Conservation (phyloP, 92 coral and sea anemone species). For the Actinostola sp. region DNA sequence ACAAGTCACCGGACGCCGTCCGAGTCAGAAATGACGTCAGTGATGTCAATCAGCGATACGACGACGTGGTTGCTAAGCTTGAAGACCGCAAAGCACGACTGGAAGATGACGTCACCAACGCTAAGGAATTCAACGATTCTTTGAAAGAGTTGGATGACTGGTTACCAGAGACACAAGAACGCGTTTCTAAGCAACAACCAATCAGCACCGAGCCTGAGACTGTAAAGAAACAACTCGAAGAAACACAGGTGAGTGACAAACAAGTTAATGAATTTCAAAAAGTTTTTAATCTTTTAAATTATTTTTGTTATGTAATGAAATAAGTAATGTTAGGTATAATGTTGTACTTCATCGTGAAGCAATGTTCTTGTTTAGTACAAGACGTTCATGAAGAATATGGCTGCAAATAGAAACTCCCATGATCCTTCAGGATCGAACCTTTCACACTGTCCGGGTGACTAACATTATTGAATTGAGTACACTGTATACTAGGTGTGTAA, state of each 20-base stretch:
- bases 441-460: no score
- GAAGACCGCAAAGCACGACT: slow-evolving; percentile 73
- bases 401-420: no score
- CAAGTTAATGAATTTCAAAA: background rate
- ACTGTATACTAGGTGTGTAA: no score
- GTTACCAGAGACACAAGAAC: slow-evolving; percentile 83
- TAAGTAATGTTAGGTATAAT: no score
- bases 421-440: no score
- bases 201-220: slow-evolving; percentile 97
- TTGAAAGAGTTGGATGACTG: slow-evolving; percentile 82
- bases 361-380: no score
- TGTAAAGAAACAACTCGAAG: slow-evolving; percentile 82
- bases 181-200: slow-evolving; percentile 82
- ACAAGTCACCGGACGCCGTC: slow-evolving; percentile 78
- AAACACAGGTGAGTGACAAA: slow-evolving; percentile 74
- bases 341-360: no score
- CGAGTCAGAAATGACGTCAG: slow-evolving; percentile 71
- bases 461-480: no score
- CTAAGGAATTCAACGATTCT: slow-evolving; percentile 81
- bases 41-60: slow-evolving; percentile 65
- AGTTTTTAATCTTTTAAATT: background rate
- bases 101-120: slow-evolving; percentile 77
- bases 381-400: background rate
- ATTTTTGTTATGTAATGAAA: background rate
- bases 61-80: slow-evolving; percentile 77